A percentile compares a stretch with the other conserved stretches of the same genome.
Evolutionary conservation across 2,888 invertebrate genomes (phyloP).

Genomic region (Cheilosia pagana): DNA sequence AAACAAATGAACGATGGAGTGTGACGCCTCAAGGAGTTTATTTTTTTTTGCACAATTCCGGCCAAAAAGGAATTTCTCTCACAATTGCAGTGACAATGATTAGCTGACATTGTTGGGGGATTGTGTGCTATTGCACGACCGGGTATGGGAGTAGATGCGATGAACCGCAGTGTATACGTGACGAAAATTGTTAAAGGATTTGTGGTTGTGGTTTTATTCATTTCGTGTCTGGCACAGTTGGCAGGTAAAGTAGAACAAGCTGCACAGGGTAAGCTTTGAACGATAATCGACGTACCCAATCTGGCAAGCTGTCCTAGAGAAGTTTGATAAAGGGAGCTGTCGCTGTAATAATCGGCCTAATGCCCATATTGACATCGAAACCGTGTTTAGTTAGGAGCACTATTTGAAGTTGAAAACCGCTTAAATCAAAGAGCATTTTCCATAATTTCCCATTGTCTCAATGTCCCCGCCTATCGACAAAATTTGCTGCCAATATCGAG

Average conservation of each 20-base stretch:
- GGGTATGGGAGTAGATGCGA: not conserved
- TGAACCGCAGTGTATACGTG: constrained; percentile 18
- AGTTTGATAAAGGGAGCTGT: too few relatives aligned
- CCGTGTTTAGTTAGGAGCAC: too few relatives aligned
- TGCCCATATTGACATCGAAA: too few relatives aligned
- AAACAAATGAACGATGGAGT: constrained; percentile 9
- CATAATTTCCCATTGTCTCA: constrained; percentile 2
- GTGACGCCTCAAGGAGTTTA: not conserved
- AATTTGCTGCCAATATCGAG: not conserved
- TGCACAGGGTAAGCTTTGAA: too few relatives aligned
- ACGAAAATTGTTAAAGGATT: not conserved
- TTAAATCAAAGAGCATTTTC: not conserved
- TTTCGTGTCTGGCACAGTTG: too few relatives aligned
- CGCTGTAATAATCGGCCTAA: too few relatives aligned
- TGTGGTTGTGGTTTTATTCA: too few relatives aligned
- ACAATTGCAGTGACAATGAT: constrained; percentile 14
- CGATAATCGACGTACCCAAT: too few relatives aligned
- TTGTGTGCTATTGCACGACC: not conserved
- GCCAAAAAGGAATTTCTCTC: not conserved
- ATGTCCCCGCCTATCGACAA: not conserved
- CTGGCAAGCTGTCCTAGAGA: too few relatives aligned
- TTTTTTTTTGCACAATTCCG: too few relatives aligned
- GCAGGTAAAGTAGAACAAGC: too few relatives aligned
- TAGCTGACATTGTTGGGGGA: constrained; percentile 7
- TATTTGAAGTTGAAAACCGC: too few relatives aligned